Conservation (phyloP, 2,888 invertebrate species). For the Agonopterix heracliana region DNA sequence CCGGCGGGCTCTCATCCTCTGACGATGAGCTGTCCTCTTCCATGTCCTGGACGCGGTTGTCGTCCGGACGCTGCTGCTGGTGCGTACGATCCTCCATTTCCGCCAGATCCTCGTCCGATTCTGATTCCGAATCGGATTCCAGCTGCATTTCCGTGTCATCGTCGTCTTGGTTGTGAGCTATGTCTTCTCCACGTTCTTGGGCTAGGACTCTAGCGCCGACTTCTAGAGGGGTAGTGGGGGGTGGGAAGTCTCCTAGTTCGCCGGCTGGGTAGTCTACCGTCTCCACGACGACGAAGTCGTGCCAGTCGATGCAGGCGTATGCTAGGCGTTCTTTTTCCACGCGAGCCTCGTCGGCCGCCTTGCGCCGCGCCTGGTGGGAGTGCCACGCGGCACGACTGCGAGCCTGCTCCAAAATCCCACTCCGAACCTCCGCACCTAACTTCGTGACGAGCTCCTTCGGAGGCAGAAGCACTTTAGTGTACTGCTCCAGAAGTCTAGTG, state of each 20-base stretch:
- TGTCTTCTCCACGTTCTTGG: conserved; percentile 84
- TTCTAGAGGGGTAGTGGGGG: conserved; percentile 97
- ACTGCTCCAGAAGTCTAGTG: conserved; percentile 97
- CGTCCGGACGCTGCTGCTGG: conserved; percentile 58
- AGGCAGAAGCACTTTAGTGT: conserved; percentile 97
- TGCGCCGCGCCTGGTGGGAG: conserved; percentile 94
- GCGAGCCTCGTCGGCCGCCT: conserved; percentile 95
- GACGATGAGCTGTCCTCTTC: conserved; percentile 86
- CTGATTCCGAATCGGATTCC: conserved; percentile 86
- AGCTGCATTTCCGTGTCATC: conserved; percentile 94
- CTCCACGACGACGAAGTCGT: conserved; percentile 99
- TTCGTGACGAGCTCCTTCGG: conserved; percentile 92
- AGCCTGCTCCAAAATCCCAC: conserved; percentile 87
- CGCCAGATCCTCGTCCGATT: conserved; percentile 70
- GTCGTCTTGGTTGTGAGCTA: conserved; percentile 59
- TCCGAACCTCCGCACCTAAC: conserved; percentile 85
- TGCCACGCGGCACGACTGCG: conserved; percentile 98
- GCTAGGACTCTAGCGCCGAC: conserved; percentile 96
- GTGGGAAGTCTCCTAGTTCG: conserved; percentile 96
- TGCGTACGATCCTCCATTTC: conserved; percentile 80
- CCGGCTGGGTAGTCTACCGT: conserved; percentile 99
- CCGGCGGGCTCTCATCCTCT: conserved; percentile 63
- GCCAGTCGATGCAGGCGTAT: conserved; percentile 99
- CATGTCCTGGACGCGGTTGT: conserved; percentile 88
- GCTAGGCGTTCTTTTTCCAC: conserved; percentile 95